phyloP scores from a whole-genome alignment of 2,888 invertebrate genomes.

The Lepidocyrtinus sp. region DNA sequence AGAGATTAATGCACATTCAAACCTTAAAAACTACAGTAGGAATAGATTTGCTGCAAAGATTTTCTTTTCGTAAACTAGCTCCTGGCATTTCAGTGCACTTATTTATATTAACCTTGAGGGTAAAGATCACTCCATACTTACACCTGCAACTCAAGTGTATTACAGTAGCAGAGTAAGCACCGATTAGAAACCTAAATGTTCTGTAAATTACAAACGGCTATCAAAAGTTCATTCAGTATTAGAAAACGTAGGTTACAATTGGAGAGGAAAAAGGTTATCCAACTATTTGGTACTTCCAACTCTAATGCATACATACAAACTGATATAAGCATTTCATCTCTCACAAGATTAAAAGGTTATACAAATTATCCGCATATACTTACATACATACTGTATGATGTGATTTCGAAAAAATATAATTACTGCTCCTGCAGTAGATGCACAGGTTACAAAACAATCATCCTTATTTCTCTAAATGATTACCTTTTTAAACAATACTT shows the following conservation, averaged over 20 bases:
- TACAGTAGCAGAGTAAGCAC: slow-evolving; percentile 17
- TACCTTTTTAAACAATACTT: slow-evolving; percentile 10
- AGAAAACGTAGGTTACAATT: neutral
- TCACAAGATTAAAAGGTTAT: too few relatives aligned
- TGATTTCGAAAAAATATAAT: neutral
- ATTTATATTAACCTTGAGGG: slow-evolving; percentile 10
- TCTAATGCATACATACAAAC: too few relatives aligned
- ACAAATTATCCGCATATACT: too few relatives aligned
- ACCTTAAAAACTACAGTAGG: neutral
- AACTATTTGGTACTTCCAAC: too few relatives aligned
- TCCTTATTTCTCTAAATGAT: slow-evolving; percentile 14
- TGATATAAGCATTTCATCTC: too few relatives aligned
- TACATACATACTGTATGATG: too few relatives aligned
- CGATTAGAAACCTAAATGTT: neutral
- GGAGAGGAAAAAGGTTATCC: neutral
- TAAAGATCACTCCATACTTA: slow-evolving; percentile 5
- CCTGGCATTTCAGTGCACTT: neutral
- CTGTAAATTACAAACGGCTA: neutral
- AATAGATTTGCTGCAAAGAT: too few relatives aligned
- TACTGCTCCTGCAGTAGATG: slow-evolving; percentile 1
- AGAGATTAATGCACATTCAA: too few relatives aligned
- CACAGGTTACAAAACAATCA: slow-evolving; percentile 7
- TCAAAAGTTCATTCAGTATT: slow-evolving; percentile 14
- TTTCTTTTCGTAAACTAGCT: neutral
- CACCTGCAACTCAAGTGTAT: slow-evolving; percentile 6